Conservation (phyloP, 53 echinoderm and acorn worm genomes). For the Actinopyga echinites region DNA sequence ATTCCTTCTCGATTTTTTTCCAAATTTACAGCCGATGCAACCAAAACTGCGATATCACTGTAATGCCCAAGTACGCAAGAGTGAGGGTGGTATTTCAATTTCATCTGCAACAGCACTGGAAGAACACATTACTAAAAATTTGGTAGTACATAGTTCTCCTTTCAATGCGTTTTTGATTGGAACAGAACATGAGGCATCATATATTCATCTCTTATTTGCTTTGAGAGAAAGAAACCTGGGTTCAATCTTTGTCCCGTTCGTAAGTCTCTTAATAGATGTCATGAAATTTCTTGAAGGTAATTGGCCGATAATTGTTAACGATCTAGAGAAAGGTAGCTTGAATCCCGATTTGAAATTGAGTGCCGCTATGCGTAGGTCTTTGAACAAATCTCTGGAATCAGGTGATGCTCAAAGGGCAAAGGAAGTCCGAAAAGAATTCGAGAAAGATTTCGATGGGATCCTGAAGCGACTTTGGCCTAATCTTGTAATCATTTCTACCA, state of each 20-base stretch:
- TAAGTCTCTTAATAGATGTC: conserved; percentile 39
- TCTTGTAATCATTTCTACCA: conserved; percentile 27
- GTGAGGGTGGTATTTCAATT: neutral
- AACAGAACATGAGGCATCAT: conserved; percentile 19
- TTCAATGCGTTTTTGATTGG: neutral
- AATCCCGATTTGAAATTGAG: conserved; percentile 13
- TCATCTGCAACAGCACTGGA: neutral
- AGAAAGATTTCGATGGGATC: conserved; percentile 58
- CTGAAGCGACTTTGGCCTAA: conserved; percentile 65
- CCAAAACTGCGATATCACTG: neutral
- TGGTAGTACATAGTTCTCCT: conserved; percentile 18
- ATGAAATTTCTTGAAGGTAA: conserved; percentile 50
- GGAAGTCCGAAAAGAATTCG: conserved; percentile 58
- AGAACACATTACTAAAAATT: neutral
- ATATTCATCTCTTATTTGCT: conserved; percentile 72
- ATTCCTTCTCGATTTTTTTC: neutral
- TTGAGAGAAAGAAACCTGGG: conserved; percentile 65
- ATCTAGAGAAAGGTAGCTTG: conserved; percentile 55
- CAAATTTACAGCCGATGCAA: neutral
- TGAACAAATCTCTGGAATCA: conserved; percentile 18
- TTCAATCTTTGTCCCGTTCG: conserved; percentile 24
- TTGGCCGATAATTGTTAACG: conserved; percentile 59
- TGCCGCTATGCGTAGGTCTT: neutral
- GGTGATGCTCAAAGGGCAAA: conserved; percentile 45
- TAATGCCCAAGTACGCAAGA: neutral